Conservation (phyloP, 2,113 vertebrate genomes). For the Scatophagus argus region DNA sequence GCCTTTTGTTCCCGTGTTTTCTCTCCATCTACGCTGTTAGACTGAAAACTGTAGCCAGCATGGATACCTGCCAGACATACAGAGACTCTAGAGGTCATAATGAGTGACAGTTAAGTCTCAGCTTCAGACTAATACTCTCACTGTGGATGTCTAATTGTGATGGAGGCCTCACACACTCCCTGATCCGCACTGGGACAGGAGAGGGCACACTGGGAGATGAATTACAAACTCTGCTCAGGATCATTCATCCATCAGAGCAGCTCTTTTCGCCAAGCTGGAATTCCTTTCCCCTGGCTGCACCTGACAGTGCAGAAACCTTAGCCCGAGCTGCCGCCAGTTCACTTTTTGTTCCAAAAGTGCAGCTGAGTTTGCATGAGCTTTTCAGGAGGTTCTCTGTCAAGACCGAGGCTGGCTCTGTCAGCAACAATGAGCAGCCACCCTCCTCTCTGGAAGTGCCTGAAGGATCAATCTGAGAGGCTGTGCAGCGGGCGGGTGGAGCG, state of each 20-base stretch:
- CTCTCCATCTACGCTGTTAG: slow-evolving; percentile 15
- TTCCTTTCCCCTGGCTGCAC: slow-evolving; percentile 68
- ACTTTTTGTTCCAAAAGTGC: slow-evolving; percentile 50
- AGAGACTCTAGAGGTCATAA: slow-evolving; percentile 27
- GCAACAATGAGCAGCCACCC: slow-evolving; percentile 19
- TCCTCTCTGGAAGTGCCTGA: slow-evolving; percentile 21
- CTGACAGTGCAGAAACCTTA: slow-evolving; percentile 72
- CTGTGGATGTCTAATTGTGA: slow-evolving; percentile 43
- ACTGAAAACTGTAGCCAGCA: slow-evolving; percentile 20
- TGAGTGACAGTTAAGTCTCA: slow-evolving; percentile 24
- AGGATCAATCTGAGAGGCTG: slow-evolving; percentile 2
- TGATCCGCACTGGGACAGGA: slow-evolving; percentile 33
- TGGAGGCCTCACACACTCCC: slow-evolving; percentile 40
- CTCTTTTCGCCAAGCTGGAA: slow-evolving; percentile 55
- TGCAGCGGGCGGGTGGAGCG: slow-evolving; percentile 3
- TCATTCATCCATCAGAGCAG: slow-evolving; percentile 65
- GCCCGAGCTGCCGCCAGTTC: slow-evolving; percentile 27
- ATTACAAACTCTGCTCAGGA: slow-evolving; percentile 62
- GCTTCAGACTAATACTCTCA: slow-evolving; percentile 12
- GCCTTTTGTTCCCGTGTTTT: slow-evolving; percentile 33
- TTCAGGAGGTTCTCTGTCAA: slow-evolving; percentile 44
- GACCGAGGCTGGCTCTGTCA: slow-evolving; percentile 38
- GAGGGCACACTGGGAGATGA: slow-evolving; percentile 62
- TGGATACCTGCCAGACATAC: slow-evolving; percentile 43
- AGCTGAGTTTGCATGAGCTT: slow-evolving; percentile 52